Conservation (phyloP, 1,140 invertebrate genomes). For the Antheraea mylitta region DNA sequence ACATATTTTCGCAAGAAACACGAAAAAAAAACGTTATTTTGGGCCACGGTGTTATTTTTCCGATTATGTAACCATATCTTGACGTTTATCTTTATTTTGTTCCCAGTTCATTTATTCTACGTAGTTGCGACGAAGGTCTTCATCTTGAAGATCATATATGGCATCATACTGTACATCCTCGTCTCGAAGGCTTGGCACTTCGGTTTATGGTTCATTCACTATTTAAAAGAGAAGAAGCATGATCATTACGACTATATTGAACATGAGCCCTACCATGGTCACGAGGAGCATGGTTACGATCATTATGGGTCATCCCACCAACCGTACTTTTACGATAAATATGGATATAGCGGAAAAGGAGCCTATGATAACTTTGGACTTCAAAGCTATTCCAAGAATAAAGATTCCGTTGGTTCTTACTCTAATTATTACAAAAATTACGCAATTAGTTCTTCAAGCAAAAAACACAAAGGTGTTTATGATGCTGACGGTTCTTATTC, state of each 20-base stretch:
- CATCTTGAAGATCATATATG: constrained; percentile 61
- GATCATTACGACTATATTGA: constrained; percentile 47
- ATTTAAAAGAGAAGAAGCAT: constrained; percentile 49
- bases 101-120: constrained; percentile 66
- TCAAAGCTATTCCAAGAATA: neutral
- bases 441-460: neutral
- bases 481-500: constrained; percentile 60
- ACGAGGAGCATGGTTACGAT: constrained; percentile 11
- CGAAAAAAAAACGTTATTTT: too few relatives aligned
- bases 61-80: too few relatives aligned
- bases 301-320: neutral
- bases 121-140: constrained; percentile 61
- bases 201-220: constrained; percentile 53
- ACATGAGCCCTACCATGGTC: constrained; percentile 29
- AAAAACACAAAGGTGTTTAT: constrained; percentile 4
- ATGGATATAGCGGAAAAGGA: constrained; percentile 8
- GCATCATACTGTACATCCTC: constrained; percentile 54
- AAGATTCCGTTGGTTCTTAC: neutral
- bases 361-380: neutral
- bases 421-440: neutral
- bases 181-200: constrained; percentile 59
- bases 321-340: constrained; percentile 39
- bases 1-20: too few relatives aligned
- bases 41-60: too few relatives aligned
- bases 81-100: constrained; percentile 28